These are phyloP conservation scores for Tyrannus savana DNA, from an alignment of 2,113 vertebrate genomes.

Conservation along the genomic window DNA sequence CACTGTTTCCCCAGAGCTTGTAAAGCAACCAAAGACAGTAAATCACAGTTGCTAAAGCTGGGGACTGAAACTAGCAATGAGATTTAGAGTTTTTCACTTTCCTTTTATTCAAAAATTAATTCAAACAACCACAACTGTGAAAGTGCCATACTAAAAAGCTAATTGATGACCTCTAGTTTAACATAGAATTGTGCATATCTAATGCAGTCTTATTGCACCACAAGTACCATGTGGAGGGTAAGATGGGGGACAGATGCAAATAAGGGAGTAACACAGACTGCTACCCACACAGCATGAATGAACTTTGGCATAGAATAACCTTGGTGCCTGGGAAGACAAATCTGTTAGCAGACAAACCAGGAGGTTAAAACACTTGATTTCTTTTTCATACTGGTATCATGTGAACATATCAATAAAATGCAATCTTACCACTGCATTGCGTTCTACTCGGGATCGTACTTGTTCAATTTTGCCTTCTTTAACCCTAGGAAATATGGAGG, in stretches of 20 bases:
- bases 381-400: background rate
- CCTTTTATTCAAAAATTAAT: background rate
- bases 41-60: background rate
- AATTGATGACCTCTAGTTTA: background rate
- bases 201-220: background rate
- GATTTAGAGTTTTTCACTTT: background rate
- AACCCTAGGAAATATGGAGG: conserved; percentile 93
- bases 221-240: background rate
- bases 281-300: background rate
- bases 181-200: background rate
- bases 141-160: background rate
- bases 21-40: background rate
- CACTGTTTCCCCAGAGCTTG: background rate
- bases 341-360: background rate
- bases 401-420: background rate
- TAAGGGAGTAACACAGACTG: background rate
- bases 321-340: background rate
- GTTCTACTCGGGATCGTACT: conserved; percentile 88
- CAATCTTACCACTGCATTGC: conserved; percentile 92
- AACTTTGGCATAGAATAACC: background rate
- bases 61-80: background rate
- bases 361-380: background rate
- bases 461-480: conserved; percentile 92
- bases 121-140: background rate
- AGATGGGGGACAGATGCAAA: background rate